Conservation (phyloP, 2,113 vertebrate species). For the Actenoides lindsayi region DNA sequence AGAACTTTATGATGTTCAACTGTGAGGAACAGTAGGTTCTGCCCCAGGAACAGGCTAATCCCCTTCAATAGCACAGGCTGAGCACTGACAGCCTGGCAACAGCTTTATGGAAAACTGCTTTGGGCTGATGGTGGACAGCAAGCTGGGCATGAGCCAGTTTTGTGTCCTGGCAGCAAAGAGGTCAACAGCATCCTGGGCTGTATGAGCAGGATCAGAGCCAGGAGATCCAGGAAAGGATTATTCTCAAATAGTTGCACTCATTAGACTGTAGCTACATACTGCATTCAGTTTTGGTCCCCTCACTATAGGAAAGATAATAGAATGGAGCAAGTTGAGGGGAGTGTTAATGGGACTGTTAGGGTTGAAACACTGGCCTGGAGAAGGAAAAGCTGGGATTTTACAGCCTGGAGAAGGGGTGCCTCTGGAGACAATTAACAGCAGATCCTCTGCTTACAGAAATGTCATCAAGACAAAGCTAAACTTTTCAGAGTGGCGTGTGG, state of each 20-base stretch:
- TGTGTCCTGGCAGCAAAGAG: neutral
- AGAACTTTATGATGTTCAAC: neutral
- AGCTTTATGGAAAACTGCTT: neutral
- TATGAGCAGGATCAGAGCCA: neutral
- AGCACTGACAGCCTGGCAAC: neutral
- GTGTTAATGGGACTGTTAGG: rapidly evolving
- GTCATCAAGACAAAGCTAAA: neutral
- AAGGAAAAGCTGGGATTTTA: neutral
- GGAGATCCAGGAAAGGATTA: neutral
- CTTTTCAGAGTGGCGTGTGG: neutral
- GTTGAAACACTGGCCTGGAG: neutral
- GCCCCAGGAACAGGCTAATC: neutral
- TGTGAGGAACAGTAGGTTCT: neutral
- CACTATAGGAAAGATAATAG: neutral
- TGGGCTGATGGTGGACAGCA: neutral
- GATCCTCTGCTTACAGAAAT: neutral
- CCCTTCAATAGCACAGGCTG: neutral
- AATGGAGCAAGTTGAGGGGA: neutral
- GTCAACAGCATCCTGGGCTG: neutral
- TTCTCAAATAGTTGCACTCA: rapidly evolving
- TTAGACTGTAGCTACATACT: neutral
- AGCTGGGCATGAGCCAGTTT: neutral
- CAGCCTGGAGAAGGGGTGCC: neutral
- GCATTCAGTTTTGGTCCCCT: neutral
- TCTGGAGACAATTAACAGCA: neutral